Conservation (phyloP, 2,113 vertebrate species). For the Cichladusa arquata region DNA sequence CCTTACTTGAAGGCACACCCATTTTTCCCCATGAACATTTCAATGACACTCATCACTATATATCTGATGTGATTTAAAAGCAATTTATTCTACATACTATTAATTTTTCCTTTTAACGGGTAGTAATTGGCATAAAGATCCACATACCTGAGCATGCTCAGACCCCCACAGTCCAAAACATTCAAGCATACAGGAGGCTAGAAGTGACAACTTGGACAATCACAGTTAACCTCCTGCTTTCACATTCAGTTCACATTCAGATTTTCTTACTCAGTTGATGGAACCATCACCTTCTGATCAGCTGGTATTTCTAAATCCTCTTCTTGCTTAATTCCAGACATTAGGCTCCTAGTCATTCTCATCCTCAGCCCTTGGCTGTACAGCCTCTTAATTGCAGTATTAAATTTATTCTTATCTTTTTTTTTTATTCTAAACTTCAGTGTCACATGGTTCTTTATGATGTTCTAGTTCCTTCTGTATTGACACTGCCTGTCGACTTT, state of each 20-base stretch:
- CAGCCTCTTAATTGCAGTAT: background rate
- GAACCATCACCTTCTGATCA: background rate
- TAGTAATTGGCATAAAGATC: background rate
- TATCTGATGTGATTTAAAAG: background rate
- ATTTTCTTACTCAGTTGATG: background rate
- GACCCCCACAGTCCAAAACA: background rate
- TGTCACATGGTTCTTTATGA: background rate
- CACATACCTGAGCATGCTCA: background rate
- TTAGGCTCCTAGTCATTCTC: background rate
- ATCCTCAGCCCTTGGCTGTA: background rate
- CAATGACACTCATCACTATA: background rate
- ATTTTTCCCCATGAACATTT: background rate
- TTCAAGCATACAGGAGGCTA: background rate
- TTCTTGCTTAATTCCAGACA: background rate
- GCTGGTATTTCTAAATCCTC: background rate
- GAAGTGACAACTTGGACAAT: background rate
- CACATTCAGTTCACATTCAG: background rate
- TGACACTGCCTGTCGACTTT: slow-evolving; percentile 13
- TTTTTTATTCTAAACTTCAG: background rate
- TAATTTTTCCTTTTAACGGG: background rate
- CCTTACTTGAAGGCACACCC: background rate
- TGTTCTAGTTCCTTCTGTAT: slow-evolving; percentile 2
- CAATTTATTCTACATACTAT: background rate
- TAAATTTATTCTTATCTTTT: background rate
- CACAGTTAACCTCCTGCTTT: background rate